Base-by-base conservation (phyloP, 2,797 vertebrate species). In the Buceros bicornis region DNA sequence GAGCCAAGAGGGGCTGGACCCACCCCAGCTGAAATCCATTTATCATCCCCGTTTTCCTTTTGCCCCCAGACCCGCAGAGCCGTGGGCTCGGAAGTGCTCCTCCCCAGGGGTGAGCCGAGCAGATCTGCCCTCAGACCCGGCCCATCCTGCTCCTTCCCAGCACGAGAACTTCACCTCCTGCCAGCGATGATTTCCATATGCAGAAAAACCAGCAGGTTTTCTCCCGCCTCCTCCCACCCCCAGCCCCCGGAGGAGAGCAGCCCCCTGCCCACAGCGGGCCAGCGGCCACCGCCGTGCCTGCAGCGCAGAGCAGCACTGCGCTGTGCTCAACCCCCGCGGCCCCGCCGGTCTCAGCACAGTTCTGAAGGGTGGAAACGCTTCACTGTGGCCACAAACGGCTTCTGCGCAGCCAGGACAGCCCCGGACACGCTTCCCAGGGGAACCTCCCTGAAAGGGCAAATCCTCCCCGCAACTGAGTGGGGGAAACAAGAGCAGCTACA, bases 241-340 rank as follows among this genome's bases (percentile, higher is more conserved):
- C 85, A 71, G 56, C 47, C 11, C 28, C 1, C 2, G 62, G 40
- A 43, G 0, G 5, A 45, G 62, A 45, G 17, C 71, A 72, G 48
- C 57, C 48, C 53, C 35, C 77, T 31, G 67, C 79, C 80, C 26
- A n/a, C 70, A 58, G 54, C 0, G 0, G 50, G 35, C 54, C 48
- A 28, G 51, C 1, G 0, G 21, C 37, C 1, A 1, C 33, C 19
- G 1, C 54, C 57, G 0, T 71, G 66, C 29, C n/a, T n/a, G n/a
- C n/a, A n/a, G n/a, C n/a, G n/a, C n/a, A n/a, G n/a, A n/a, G n/a
- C n/a, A n/a, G n/a, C n/a, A n/a, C n/a, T n/a, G n/a, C n/a, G n/a
- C n/a, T n/a, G n/a, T 48, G 20, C 21, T 22, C 20, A 48, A 22
- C 47, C 67, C 22, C 57, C 28, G 19, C 4, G 2, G 8, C 78